These are phyloP conservation scores for Tachina fera DNA, from an alignment of 2,888 invertebrate species.

Conservation along the genomic window DNA sequence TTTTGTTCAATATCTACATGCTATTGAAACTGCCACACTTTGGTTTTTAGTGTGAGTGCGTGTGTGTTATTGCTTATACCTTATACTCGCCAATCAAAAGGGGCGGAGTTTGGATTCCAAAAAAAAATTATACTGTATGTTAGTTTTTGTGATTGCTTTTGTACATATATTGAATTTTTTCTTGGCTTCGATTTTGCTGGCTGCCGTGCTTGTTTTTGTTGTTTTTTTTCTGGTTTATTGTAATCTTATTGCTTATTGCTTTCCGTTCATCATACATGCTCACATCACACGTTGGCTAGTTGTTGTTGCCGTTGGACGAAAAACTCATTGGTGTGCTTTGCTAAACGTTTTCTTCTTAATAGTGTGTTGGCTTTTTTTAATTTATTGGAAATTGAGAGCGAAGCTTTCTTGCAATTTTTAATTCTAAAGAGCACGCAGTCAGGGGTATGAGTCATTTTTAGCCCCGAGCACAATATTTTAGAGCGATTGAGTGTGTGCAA, in stretches of 20 bases:
- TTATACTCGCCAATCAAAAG: conserved; percentile 79
- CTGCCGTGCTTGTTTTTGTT: conserved; percentile 46
- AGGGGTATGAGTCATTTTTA: conserved; percentile 50
- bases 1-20: conserved; percentile 32
- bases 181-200: conserved; percentile 56
- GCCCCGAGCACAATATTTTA: conserved; percentile 7
- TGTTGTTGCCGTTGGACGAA: conserved; percentile 21
- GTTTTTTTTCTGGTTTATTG: conserved; percentile 47
- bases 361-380: conserved; percentile 29
- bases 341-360: conserved; percentile 28
- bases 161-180: conserved; percentile 65
- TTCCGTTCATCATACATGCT: conserved; percentile 55
- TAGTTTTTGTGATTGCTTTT: conserved; percentile 67
- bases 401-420: conserved; percentile 29
- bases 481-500: conserved; percentile 12
- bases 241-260: conserved; percentile 68
- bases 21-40: conserved; percentile 20
- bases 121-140: conserved; percentile 73
- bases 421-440: conserved; percentile 13
- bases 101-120: conserved; percentile 78
- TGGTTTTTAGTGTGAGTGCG: neutral
- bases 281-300: conserved; percentile 27
- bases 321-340: conserved; percentile 36
- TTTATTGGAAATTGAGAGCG: conserved; percentile 65
- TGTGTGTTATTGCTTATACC: conserved; percentile 22